Evolutionary conservation across 2,797 vertebrate genomes (phyloP).

Genomic region (Falco cherrug): DNA sequence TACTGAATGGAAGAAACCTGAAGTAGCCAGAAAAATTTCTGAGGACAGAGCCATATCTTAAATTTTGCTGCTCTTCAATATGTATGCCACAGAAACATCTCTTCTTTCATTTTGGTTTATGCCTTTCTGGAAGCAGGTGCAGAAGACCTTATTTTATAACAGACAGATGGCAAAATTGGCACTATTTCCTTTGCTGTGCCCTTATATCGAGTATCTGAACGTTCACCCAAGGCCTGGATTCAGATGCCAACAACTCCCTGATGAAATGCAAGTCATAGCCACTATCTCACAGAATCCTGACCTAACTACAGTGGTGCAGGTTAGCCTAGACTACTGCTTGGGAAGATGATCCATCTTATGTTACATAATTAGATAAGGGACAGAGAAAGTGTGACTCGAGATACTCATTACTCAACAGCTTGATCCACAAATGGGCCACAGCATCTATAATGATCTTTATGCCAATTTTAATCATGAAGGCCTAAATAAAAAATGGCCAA

Average conservation of each 20-base stretch:
- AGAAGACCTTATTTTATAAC: background rate
- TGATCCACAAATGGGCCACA: background rate
- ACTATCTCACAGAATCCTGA: background rate
- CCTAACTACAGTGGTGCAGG: background rate
- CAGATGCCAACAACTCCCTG: background rate
- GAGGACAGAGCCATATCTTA: background rate
- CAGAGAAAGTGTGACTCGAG: background rate
- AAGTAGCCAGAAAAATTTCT: background rate
- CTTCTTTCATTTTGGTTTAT: background rate
- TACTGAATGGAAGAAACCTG: background rate
- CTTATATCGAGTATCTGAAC: background rate
- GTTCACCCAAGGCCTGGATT: background rate
- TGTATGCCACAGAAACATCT: background rate
- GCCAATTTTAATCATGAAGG: background rate
- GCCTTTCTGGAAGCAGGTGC: background rate
- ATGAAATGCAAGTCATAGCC: background rate
- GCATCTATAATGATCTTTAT: background rate
- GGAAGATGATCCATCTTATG: background rate
- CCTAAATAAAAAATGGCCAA: background rate
- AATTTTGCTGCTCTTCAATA: background rate
- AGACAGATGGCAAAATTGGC: conserved; percentile 29
- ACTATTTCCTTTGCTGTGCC: background rate
- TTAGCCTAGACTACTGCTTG: background rate
- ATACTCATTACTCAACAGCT: background rate
- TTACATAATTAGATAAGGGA: background rate